Conservation (phyloP, 2,888 invertebrate genomes). For the Meliscaeva auricollis region DNA sequence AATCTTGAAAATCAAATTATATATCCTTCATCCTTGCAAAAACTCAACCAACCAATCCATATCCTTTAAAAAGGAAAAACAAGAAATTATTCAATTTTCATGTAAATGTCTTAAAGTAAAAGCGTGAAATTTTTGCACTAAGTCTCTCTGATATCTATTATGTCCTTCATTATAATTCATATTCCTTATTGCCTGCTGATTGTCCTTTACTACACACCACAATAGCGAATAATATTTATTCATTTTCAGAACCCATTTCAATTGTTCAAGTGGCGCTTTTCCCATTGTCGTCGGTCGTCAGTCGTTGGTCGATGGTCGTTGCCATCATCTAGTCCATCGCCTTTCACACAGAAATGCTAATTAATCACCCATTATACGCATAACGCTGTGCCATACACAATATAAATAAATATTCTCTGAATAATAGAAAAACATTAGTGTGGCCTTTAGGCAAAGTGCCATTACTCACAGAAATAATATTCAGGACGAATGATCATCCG, state of each 20-base stretch:
- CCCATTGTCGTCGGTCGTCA: not conserved
- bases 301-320: not conserved
- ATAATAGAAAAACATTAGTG: conserved; percentile 71
- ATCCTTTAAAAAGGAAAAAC: conserved; percentile 4
- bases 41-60: not conserved
- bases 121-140: conserved; percentile 21
- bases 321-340: not conserved
- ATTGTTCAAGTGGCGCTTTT: conserved; percentile 3
- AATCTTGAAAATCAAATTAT: conserved; percentile 4
- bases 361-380: conserved; percentile 71
- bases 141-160: conserved; percentile 21
- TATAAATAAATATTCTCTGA: conserved; percentile 65
- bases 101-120: conserved; percentile 31
- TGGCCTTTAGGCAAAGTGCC: conserved; percentile 60
- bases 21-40: not conserved
- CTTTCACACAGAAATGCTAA: conserved; percentile 59
- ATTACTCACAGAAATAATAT: conserved; percentile 75
- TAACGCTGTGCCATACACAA: conserved; percentile 43
- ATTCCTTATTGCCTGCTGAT: conserved; percentile 41
- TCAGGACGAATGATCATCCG: conserved; percentile 58
- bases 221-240: conserved; percentile 49
- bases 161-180: conserved; percentile 40
- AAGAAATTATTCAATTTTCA: conserved; percentile 32
- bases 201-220: conserved; percentile 11
- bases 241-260: conserved; percentile 45